Conservation (phyloP, 23 tunicate genomes). For the Diplosoma virens region DNA sequence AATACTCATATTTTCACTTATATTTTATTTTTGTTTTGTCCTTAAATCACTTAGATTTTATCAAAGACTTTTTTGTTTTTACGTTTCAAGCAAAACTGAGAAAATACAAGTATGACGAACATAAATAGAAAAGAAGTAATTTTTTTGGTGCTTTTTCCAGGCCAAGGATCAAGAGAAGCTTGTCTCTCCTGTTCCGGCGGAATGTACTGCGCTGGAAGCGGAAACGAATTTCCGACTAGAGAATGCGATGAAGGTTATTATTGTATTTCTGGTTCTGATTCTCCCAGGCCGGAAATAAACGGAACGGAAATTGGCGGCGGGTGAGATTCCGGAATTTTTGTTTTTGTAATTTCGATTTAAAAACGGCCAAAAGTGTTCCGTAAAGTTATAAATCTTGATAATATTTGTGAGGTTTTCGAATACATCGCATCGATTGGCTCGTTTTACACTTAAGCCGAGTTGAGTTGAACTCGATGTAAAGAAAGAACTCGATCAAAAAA, state of each 20-base stretch:
- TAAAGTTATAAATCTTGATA: background rate
- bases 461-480: too few relatives aligned
- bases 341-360: background rate
- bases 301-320: slow-evolving; percentile 61
- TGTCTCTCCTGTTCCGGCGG: slow-evolving; percentile 72
- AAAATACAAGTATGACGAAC: too few relatives aligned
- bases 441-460: too few relatives aligned
- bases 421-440: too few relatives aligned
- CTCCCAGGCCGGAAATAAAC: slow-evolving; percentile 41
- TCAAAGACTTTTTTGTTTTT: too few relatives aligned
- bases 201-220: slow-evolving; percentile 67
- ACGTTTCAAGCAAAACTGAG: too few relatives aligned
- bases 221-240: slow-evolving; percentile 51
- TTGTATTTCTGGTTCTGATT: slow-evolving; percentile 58
- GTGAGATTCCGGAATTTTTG: slow-evolving; percentile 5
- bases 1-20: background rate
- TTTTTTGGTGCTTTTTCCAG: background rate
- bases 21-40: background rate
- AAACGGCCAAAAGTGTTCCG: background rate
- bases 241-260: slow-evolving; percentile 72
- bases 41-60: too few relatives aligned
- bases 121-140: background rate
- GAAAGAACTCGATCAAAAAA: too few relatives aligned
- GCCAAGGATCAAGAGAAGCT: background rate
- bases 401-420: too few relatives aligned